Percentiles rank a stretch among this genome's conserved stretches.
phyloP scores from a whole-genome alignment of 2,888 invertebrate genomes.

The Mythimna loreyi region DNA sequence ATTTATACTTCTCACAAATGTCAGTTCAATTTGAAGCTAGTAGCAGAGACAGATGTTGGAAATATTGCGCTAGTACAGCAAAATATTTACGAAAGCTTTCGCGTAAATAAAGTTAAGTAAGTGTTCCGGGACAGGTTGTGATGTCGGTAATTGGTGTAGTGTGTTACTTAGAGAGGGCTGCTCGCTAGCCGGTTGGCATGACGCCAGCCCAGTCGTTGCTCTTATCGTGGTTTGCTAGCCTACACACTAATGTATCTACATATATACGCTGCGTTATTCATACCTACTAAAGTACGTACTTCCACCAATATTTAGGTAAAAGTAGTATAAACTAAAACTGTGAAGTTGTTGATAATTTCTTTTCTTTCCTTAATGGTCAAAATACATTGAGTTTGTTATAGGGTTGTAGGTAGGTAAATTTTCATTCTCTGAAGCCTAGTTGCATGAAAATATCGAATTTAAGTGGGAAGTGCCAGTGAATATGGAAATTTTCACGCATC shows the following conservation, averaged over 20 bases:
- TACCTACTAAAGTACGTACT: conserved; percentile 32
- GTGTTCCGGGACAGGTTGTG: conserved; percentile 54
- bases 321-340: not conserved
- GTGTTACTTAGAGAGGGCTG: conserved; percentile 61
- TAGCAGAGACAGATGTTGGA: conserved; percentile 1
- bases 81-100: conserved; percentile 29
- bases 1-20: conserved; percentile 12
- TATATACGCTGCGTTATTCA: conserved; percentile 19
- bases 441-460: conserved; percentile 33
- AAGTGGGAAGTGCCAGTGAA: conserved; percentile 18
- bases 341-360: not conserved
- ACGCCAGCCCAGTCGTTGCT: conserved; percentile 67
- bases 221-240: conserved; percentile 63
- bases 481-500: conserved; percentile 62
- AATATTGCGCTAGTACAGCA: not conserved
- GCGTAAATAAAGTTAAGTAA: conserved; percentile 46
- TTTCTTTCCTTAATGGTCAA: not conserved
- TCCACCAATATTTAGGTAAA: conserved; percentile 15
- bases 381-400: not conserved
- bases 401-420: not conserved
- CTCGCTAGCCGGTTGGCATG: conserved; percentile 64
- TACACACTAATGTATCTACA: conserved; percentile 47
- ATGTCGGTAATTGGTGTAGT: conserved; percentile 67
- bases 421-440: conserved; percentile 18
- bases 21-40: conserved; percentile 11